phyloP scores from a whole-genome alignment of 23 tunicate species.

The Phallusia fumigata region DNA sequence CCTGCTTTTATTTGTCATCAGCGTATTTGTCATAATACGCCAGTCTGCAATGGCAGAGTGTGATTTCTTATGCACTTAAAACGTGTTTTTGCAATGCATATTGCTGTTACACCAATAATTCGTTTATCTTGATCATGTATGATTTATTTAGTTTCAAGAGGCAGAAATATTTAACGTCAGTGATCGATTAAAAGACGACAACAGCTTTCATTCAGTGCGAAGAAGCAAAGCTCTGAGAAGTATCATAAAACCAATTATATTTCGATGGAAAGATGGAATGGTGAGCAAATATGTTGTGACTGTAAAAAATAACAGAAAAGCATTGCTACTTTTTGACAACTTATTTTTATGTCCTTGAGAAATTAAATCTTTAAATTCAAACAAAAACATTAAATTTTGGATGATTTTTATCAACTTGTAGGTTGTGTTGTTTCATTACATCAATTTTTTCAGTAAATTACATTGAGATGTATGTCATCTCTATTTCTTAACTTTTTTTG shows the following conservation, averaged over 20 bases:
- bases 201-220: slow-evolving; percentile 55
- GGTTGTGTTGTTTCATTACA: no score
- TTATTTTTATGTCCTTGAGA: no score
- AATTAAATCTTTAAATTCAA: no score
- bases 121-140: no score
- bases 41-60: no score
- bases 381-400: no score
- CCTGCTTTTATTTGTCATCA: neutral
- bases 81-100: no score
- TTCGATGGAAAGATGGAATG: slow-evolving; percentile 80
- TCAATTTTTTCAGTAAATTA: neutral
- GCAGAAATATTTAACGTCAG: slow-evolving; percentile 94
- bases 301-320: no score
- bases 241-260: slow-evolving; percentile 71
- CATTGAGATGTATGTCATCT: neutral
- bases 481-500: neutral
- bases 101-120: no score
- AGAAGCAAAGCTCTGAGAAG: slow-evolving; percentile 73
- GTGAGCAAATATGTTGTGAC: slow-evolving; percentile 33
- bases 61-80: no score
- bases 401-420: no score
- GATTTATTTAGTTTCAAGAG: slow-evolving; percentile 89
- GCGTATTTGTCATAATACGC: neutral
- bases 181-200: slow-evolving; percentile 71
- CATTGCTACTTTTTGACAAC: no score